Evolutionary conservation across 1,140 invertebrate genomes (phyloP).

Genomic region (Formica exsecta): DNA sequence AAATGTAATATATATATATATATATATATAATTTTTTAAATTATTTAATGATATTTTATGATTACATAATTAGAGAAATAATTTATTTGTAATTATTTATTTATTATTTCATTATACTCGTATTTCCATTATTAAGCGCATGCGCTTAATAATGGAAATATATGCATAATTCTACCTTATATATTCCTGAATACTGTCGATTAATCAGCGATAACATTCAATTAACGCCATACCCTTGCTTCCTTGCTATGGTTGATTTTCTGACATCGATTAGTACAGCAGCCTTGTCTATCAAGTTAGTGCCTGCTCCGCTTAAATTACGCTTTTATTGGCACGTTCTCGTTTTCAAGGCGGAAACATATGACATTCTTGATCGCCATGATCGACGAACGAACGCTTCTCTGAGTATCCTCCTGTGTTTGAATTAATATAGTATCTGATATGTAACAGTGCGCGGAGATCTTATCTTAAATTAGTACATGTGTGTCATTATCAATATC

Average conservation of each 20-base stretch:
- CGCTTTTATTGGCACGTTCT: slow-evolving; percentile 30
- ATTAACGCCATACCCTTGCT: slow-evolving; percentile 46
- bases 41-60: too few species aligned
- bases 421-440: slow-evolving; percentile 12
- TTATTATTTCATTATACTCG: too few species aligned
- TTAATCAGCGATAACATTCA: slow-evolving; percentile 43
- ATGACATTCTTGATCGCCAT: not conserved
- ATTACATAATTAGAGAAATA: too few species aligned
- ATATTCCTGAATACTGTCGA: slow-evolving; percentile 2
- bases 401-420: not conserved
- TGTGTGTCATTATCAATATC: not conserved
- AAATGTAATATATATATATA: too few species aligned
- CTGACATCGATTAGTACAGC: slow-evolving; percentile 40
- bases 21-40: too few species aligned
- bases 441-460: not conserved
- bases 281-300: slow-evolving; percentile 31
- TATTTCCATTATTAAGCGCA: too few species aligned
- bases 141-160: not conserved
- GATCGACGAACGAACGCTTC: not conserved
- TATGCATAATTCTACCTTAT: not conserved
- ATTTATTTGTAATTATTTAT: too few species aligned
- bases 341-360: slow-evolving; percentile 20
- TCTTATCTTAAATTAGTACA: slow-evolving; percentile 27
- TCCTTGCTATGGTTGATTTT: slow-evolving; percentile 38
- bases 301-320: slow-evolving; percentile 42